Evolutionary conservation across 2,888 invertebrate species (phyloP), one percentile per base, ranked within the genome.

Genomic region (Agrochola macilenta): DNA sequence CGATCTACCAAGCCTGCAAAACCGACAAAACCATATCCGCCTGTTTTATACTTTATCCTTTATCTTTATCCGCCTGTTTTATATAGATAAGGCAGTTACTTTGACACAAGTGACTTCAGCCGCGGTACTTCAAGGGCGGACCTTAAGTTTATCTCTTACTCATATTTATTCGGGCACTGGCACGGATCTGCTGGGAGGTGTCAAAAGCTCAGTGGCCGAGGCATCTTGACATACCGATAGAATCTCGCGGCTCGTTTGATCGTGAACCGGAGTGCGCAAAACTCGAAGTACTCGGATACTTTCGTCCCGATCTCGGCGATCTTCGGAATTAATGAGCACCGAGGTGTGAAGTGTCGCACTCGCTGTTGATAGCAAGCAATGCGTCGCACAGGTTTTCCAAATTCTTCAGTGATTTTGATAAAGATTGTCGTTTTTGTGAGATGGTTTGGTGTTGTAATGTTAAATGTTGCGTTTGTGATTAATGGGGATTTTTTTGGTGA

Each of bases 231-330:
- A 82, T 82, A 71, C 71, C 54, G 90, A 91, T 91, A 90, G 66
- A 54, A 91, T 90, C 90, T 75, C 79, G 85, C 90, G 90, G 90
- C 75, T 7, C 73, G 81, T 93, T 91, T 92, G 91, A 92, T 87
- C 88, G 81, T 74, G 84, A 78, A 76, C 79, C 82, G 77, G 74
- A 85, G 88, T 81, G 83, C 77, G 89, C 88, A 87, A 91, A 78
- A 81, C 81, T 57, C 46, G 46, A 72, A 54, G 81, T 72, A 87
- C 89, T 78, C 85, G 83, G 86, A 84, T 87, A 90, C 89, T 90
- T 91, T 91, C 89, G 89, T 86, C 85, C 85, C 89, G 89, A 92
- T 93, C 92, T 87, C 83, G 64, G 61, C 86, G 88, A 93, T 93
- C 93, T 90, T 76, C 78, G 76, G 87, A 91, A 91, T 91, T 92